These are phyloP conservation scores for Hemiscyllium ocellatum DNA, from an alignment of 2,113 vertebrate species.

Conservation along the genomic window DNA sequence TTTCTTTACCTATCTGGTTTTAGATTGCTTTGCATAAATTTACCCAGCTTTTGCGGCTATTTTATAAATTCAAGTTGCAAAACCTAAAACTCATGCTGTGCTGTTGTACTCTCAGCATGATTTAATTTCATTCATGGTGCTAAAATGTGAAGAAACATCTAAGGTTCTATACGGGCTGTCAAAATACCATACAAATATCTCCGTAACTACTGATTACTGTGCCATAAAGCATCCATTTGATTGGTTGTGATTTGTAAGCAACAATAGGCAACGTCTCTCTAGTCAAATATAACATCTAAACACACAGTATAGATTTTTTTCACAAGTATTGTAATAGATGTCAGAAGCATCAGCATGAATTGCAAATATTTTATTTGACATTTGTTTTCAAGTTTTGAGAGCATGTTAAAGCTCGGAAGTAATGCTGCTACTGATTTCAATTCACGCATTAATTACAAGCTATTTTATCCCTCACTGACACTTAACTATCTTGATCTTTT, in stretches of 20 bases:
- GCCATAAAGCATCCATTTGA: constrained; percentile 31
- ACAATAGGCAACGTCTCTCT: background rate
- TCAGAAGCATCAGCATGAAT: background rate
- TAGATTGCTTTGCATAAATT: constrained; percentile 45
- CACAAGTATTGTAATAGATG: background rate
- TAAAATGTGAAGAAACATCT: constrained; percentile 47
- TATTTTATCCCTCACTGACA: background rate
- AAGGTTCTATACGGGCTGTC: constrained; percentile 49
- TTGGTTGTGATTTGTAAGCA: background rate
- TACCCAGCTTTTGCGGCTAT: constrained; percentile 49
- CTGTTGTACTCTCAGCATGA: constrained; percentile 44
- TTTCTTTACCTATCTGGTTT: constrained; percentile 45
- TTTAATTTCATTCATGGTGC: constrained; percentile 52
- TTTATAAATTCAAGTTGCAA: constrained; percentile 44
- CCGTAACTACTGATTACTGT: constrained; percentile 14
- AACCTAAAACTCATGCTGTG: constrained; percentile 42
- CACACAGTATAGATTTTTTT: background rate
- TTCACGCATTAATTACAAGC: background rate
- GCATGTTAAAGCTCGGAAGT: background rate
- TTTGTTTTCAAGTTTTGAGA: background rate
- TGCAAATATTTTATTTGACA: background rate
- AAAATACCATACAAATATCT: constrained; percentile 42
- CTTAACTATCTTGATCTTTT: background rate
- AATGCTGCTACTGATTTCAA: background rate
- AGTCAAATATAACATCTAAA: constrained; percentile 23